Percentiles rank a stretch among this genome's conserved stretches.
Evolutionary conservation across 2,113 vertebrate species (phyloP).

Genomic region (Petaurus breviceps): DNA sequence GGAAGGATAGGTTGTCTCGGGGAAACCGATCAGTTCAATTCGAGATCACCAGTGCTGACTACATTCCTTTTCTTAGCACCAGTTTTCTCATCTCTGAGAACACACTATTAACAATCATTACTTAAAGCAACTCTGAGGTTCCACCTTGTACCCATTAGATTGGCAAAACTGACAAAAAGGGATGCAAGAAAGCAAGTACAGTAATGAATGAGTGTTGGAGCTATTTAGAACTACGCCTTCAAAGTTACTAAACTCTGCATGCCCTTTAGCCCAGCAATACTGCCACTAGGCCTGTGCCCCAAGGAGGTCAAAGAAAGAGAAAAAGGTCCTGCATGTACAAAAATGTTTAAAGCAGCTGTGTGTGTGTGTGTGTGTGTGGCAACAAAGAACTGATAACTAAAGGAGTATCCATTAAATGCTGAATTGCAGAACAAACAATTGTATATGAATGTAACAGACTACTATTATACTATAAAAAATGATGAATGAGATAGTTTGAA

Average conservation of each 20-base stretch:
- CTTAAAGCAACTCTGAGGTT: neutral
- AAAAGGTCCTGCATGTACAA: neutral
- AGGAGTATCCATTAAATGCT: neutral
- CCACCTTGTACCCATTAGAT: neutral
- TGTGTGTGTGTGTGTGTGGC: no score
- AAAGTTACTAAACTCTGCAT: neutral
- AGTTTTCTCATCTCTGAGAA: neutral
- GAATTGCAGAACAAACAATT: neutral
- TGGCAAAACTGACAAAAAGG: neutral
- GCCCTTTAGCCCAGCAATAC: neutral
- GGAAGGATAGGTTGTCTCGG: neutral
- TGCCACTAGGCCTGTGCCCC: neutral
- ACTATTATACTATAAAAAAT: neutral
- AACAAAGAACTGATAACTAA: neutral
- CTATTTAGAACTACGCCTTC: neutral
- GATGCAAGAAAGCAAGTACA: neutral
- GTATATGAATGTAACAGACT: neutral
- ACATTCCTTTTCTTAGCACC: neutral
- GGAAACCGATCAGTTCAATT: neutral
- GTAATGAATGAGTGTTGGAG: neutral
- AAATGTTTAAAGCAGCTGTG: neutral
- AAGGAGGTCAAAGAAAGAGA: neutral
- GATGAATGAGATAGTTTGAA: neutral
- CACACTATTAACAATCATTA: neutral
- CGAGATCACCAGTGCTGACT: neutral